Conservation (phyloP, 2,888 invertebrate species). For the Omphaloscelis lunosa region DNA sequence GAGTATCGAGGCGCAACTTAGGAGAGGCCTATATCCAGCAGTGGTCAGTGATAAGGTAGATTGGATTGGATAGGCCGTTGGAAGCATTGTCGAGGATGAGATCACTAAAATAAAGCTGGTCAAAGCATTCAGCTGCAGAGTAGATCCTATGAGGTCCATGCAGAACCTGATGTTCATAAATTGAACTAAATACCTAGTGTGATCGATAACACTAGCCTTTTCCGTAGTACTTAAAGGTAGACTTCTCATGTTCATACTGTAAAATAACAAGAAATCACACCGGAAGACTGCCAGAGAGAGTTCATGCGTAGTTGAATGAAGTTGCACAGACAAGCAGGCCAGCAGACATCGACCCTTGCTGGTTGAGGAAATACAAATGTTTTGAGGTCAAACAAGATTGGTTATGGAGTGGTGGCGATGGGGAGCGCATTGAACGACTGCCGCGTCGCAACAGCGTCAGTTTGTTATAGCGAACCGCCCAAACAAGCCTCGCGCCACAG, state of each 20-base stretch:
- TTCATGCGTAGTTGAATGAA: slow-evolving; percentile 35
- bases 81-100: not conserved
- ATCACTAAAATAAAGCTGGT: not conserved
- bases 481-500: slow-evolving; percentile 63
- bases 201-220: not conserved
- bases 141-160: not conserved
- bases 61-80: no score
- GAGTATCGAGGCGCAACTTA: not conserved
- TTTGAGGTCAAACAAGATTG: slow-evolving; percentile 49
- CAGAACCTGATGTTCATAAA: not conserved
- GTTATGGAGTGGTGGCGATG: slow-evolving; percentile 28
- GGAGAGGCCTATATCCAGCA: not conserved
- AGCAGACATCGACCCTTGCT: slow-evolving; percentile 29
- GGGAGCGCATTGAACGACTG: slow-evolving; percentile 47
- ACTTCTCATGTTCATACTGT: not conserved
- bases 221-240: not conserved
- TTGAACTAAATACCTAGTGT: not conserved
- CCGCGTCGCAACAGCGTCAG: slow-evolving; percentile 69
- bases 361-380: slow-evolving; percentile 29
- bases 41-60: not conserved
- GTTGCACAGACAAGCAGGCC: slow-evolving; percentile 15
- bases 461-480: slow-evolving; percentile 55
- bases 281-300: slow-evolving; percentile 28
- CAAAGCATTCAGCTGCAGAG: not conserved
- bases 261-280: slow-evolving; percentile 11